Evolutionary conservation across 2,797 vertebrate species (phyloP), one percentile per base, ranked within the genome.

Genomic region (Siniperca scherzeri): DNA sequence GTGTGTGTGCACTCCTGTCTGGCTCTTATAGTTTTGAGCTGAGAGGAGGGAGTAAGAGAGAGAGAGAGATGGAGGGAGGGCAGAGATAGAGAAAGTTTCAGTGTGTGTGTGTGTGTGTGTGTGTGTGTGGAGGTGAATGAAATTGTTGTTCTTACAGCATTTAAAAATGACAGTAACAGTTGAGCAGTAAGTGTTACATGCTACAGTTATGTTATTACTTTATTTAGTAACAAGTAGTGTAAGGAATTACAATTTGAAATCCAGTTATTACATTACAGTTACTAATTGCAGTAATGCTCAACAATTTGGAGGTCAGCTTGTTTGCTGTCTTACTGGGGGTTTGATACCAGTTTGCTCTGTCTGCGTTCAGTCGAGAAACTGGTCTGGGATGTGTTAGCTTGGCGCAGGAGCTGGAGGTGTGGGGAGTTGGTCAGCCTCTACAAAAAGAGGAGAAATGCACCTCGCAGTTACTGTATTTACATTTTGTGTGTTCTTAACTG

Each of bases 11-110:
- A 65, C 87, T 90, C 53, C 77, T 85, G 87, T 88, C 87, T 83
- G 84, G 78, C 89, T 91, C 87, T 89, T 91, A 83, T 89, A 89
- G 87, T 89, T 91, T 84, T 78, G 78, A 83, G 88, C 86, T 75
- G 77, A 85, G 87, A 77, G 91, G 87, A 89, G 90, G 62, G 86
- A 85, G 78, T 60, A 44, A 60, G 42, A 64, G 48, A 27, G 27
- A 52, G 74, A 60, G 79, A 82, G 66, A 36, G 76, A 53, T 68
- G 79, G 81, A 87, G 81, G 85, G 85, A 84, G 84, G 89, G 87
- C 53, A 71, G 73, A 81, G 88, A 81, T 66, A 83, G 86, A 83
- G 75, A 91, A 74, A 50, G 73, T 88, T 82, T 86, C 14, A 19
- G 64, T 70, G 52, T 69, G 13, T 69, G 46, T 72, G 55, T 84